Base-by-base conservation (phyloP, 2,888 invertebrate genomes). In the Druceiella hillmani region DNA sequence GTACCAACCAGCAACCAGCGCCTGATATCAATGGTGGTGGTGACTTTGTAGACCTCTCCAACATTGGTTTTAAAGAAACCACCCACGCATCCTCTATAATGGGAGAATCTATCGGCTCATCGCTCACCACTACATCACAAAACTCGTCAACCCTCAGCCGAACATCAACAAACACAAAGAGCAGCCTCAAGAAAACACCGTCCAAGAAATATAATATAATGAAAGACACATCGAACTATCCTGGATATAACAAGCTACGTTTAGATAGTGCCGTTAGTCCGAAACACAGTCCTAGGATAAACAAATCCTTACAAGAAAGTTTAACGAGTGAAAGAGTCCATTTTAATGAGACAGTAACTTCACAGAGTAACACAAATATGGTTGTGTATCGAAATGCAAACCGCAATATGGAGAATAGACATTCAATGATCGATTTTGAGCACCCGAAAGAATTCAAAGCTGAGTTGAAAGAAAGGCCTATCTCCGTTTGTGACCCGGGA, bases 381-480 rank as follows among this genome's bases (percentile, higher is more conserved):
- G 66, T 70, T 0, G 54, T 69, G n/a, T 63, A 61, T 44, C 63
- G 70, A 3, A 61, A 68, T 7, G 54, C 62, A 2, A 65, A 61
- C 42, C 61, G 69, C 9, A 66, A 67, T 50, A 31, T 57, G 1
- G 70, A 68, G 36, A 68, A 70, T 52, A 63, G 70, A 0, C 70
- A 70, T 49, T 70, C 70, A n/a, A 70, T 70, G 70, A 70, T 70
- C 43, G 70, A 70, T 22, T 70, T 68, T 49, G 70, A 70, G 50
- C 69, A 70, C 40, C 67, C 69, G 27, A n/a, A n/a, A n/a, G 45
- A 59, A 1, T 52, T 61, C 4, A 68, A 66, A 36, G 67, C 70
- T 0, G 59, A 61, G 36, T 55, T 70, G 0, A 68, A 63, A 51
- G 69, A 70, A 48, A 55, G 70, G 1, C 70, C 70, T 0, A 55